Percentiles rank a stretch among this genome's conserved stretches.
Evolutionary conservation across 2,113 vertebrate genomes (phyloP).

Genomic region (Indicator maculatus): DNA sequence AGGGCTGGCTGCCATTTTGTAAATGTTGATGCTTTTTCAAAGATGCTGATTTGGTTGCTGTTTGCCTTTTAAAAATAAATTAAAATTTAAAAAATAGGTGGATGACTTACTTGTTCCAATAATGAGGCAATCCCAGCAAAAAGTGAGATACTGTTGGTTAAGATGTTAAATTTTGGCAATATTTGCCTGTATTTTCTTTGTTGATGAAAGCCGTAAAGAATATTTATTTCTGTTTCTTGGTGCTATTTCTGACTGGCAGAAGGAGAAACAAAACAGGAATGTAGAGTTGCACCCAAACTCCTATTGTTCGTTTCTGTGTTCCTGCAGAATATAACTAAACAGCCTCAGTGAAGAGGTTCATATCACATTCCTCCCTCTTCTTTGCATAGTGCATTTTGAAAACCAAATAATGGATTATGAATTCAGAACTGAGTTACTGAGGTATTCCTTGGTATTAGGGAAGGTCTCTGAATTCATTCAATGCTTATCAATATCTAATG

Average conservation of each 20-base stretch:
- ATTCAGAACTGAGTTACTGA: neutral
- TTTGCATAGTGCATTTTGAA: neutral
- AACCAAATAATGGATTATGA: neutral
- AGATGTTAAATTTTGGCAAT: neutral
- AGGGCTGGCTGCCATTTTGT: neutral
- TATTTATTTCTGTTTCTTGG: neutral
- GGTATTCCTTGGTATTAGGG: neutral
- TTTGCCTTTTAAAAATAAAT: neutral
- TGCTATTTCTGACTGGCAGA: neutral
- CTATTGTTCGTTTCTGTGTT: neutral
- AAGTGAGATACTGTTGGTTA: neutral
- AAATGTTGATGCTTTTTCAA: neutral
- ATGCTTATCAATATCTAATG: too few species aligned
- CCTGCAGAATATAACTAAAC: neutral
- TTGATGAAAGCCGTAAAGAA: neutral
- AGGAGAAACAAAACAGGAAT: neutral
- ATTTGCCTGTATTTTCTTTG: neutral
- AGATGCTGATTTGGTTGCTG: neutral
- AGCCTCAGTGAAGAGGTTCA: neutral
- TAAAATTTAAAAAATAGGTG: neutral
- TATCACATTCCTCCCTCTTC: rapidly evolving
- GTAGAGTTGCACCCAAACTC: neutral
- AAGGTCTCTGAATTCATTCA: neutral
- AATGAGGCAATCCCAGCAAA: neutral
- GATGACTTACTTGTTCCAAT: neutral